Conservation (phyloP, 1,140 invertebrate genomes). For the Oppia nitens region DNA sequence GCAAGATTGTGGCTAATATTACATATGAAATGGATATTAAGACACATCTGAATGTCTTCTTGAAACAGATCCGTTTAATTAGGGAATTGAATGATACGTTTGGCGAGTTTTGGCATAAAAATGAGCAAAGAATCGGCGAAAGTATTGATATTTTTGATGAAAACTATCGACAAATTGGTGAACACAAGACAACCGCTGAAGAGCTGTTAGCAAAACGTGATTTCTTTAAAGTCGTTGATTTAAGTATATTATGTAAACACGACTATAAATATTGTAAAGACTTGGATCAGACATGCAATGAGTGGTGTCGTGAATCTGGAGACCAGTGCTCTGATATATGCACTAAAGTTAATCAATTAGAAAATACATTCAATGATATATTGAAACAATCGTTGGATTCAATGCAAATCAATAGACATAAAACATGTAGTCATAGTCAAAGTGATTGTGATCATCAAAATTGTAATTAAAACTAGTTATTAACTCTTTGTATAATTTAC, state of each 20-base stretch:
- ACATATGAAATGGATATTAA: background rate
- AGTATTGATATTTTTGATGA: background rate
- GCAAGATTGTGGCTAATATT: background rate
- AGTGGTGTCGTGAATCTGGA: background rate
- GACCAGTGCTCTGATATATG: background rate
- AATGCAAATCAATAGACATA: background rate
- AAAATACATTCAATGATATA: background rate
- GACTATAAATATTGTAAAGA: background rate
- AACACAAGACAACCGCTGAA: background rate
- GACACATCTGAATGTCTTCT: background rate
- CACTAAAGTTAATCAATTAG: background rate
- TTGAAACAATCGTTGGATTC: background rate
- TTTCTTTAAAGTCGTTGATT: background rate
- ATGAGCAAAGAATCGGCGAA: background rate
- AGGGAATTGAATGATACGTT: background rate
- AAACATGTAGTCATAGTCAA: too few species aligned
- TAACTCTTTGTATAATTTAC: too few species aligned
- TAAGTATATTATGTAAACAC: background rate
- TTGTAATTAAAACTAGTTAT: too few species aligned
- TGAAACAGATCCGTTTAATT: background rate
- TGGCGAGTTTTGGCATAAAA: background rate
- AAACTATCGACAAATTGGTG: background rate
- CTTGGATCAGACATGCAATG: background rate
- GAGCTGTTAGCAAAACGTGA: background rate
- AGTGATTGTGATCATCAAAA: too few species aligned